A percentile compares a stretch with the other conserved stretches of the same genome.
Conservation (phyloP, 2,797 vertebrate genomes). For the Tangara arthus region DNA sequence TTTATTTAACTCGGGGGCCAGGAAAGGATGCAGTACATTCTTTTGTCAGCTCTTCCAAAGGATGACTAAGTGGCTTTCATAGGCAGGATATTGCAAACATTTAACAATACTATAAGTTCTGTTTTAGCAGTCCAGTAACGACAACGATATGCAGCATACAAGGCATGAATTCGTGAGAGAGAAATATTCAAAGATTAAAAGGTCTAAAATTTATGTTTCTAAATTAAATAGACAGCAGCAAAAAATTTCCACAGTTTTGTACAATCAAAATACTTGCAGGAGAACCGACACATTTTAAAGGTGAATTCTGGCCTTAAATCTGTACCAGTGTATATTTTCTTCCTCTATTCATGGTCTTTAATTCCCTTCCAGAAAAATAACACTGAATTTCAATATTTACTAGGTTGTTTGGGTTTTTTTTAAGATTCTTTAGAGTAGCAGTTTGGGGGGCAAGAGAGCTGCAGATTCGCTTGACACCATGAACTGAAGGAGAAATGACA, state of each 20-base stretch:
- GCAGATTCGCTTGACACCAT: accelerated
- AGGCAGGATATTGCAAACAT: background rate
- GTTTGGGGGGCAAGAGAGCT: accelerated
- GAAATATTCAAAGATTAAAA: background rate
- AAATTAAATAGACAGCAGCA: background rate
- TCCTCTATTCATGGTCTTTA: accelerated
- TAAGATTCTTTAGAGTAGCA: background rate
- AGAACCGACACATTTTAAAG: background rate
- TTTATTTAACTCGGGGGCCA: background rate
- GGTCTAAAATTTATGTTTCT: background rate
- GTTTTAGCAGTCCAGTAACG: background rate
- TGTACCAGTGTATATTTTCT: background rate
- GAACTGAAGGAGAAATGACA: background rate
- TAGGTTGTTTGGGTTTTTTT: background rate
- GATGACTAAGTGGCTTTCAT: background rate
- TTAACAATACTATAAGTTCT: background rate
- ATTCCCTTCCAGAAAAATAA: background rate
- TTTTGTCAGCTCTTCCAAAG: background rate
- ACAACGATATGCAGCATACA: background rate
- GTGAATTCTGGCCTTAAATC: background rate
- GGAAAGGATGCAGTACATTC: background rate
- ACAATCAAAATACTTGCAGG: background rate
- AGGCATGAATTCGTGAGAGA: background rate
- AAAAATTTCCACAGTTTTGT: background rate
- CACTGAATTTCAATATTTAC: background rate